phyloP scores from a whole-genome alignment of 1,140 invertebrate species.

The Ips typographus region DNA sequence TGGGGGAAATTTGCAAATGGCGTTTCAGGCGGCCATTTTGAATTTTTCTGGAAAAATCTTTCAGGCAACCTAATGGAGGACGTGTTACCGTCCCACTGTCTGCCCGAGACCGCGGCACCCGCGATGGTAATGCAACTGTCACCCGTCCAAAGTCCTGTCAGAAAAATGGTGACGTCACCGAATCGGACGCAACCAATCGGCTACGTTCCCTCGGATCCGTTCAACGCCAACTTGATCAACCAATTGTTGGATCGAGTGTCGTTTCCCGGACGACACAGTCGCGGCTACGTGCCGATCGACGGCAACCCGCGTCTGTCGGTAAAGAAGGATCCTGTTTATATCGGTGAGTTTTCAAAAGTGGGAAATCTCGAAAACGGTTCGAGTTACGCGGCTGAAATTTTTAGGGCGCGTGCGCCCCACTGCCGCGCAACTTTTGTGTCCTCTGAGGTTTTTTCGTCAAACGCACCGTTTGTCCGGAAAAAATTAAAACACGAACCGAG shows the following conservation, averaged over 20 bases:
- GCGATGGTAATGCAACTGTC: conserved; percentile 27
- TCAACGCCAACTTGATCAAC: conserved; percentile 54
- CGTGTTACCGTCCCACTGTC: conserved; percentile 30
- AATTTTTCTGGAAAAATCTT: background rate
- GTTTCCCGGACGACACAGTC: conserved; percentile 56
- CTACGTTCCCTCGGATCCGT: conserved; percentile 53
- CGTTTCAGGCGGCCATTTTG: no score
- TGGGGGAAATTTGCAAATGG: no score
- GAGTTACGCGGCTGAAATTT: background rate
- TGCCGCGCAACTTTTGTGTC: background rate
- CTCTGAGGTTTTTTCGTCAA: no score
- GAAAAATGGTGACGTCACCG: conserved; percentile 18
- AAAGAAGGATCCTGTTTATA: conserved; percentile 39
- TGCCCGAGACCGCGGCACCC: conserved; percentile 32
- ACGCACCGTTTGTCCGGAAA: no score
- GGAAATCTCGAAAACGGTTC: background rate
- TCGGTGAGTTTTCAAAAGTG: conserved; percentile 28
- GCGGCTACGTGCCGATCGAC: conserved; percentile 37
- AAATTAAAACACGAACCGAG: no score
- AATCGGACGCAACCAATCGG: conserved; percentile 28
- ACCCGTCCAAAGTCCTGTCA: conserved; percentile 28
- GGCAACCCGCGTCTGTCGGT: conserved; percentile 40
- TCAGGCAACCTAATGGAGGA: conserved; percentile 45
- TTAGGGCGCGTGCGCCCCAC: background rate
- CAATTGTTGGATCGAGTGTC: conserved; percentile 55